Evolutionary conservation across 2,797 vertebrate genomes (phyloP).

Genomic region (Chaenodraco wilsoni): DNA sequence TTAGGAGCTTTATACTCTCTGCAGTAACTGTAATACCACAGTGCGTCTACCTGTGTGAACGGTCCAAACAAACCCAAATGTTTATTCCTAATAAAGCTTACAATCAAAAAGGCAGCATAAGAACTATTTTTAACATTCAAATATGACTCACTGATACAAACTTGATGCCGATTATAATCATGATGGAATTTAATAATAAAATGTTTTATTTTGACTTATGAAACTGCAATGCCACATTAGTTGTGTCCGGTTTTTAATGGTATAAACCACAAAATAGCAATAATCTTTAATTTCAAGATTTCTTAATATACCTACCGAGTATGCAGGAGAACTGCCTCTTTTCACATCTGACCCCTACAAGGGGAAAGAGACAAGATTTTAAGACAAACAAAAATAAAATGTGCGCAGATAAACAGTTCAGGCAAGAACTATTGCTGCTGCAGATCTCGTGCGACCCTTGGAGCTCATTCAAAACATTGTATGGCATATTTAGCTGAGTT

Average conservation of each 20-base stretch:
- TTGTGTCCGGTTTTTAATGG: background rate
- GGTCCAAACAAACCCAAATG: background rate
- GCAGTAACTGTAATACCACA: background rate
- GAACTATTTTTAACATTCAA: background rate
- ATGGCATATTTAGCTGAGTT: too few species aligned
- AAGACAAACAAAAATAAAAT: background rate
- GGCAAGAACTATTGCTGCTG: too few species aligned
- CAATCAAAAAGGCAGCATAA: background rate
- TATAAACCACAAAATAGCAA: background rate
- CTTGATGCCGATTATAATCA: background rate
- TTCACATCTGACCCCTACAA: slow-evolving; percentile 81
- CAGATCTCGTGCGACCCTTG: too few species aligned
- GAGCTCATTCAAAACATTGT: too few species aligned
- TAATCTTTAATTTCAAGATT: slow-evolving; percentile 2
- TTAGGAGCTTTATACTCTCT: slow-evolving; percentile 1
- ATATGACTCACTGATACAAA: background rate
- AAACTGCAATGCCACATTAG: background rate
- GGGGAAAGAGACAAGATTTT: slow-evolving; percentile 23
- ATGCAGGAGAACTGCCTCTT: slow-evolving; percentile 83
- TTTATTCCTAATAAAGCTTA: background rate
- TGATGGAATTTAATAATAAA: background rate
- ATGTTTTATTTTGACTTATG: background rate
- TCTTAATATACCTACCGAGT: slow-evolving; percentile 74
- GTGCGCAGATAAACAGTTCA: too few species aligned
- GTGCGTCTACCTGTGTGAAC: background rate